phyloP scores from a whole-genome alignment of 2,888 invertebrate species.

The Anarsia innoxiella region DNA sequence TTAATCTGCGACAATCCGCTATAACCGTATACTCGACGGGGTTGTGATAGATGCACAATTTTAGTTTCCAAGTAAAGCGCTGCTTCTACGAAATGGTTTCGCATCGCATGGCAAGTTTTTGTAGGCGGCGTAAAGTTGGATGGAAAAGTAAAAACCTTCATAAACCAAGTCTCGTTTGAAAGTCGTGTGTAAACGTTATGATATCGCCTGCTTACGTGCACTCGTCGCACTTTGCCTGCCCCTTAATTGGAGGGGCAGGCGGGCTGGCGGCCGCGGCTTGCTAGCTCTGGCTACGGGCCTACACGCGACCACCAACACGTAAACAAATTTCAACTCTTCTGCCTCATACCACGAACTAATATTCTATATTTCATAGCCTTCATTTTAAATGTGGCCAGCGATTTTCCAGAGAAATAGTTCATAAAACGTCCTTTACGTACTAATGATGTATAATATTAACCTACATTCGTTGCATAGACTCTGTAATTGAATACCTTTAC shows the following conservation, averaged over 20 bases:
- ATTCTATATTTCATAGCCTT: constrained; percentile 32
- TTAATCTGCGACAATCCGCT: constrained; percentile 20
- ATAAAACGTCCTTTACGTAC: constrained; percentile 41
- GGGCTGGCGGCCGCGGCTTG: constrained; percentile 31
- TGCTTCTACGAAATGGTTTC: not conserved
- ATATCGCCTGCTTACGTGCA: constrained; percentile 62
- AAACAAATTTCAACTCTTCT: constrained; percentile 49
- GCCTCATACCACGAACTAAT: constrained; percentile 33
- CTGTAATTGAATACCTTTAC: constrained; percentile 4
- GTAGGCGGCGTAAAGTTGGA: constrained; percentile 18
- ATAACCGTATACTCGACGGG: constrained; percentile 4
- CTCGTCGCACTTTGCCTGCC: constrained; percentile 60
- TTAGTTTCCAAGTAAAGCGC: not conserved
- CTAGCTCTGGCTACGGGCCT: not conserved
- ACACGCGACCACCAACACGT: constrained; percentile 45
- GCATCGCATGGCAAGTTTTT: too few relatives aligned
- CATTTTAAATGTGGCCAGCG: constrained; percentile 46
- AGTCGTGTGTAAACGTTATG: constrained; percentile 59
- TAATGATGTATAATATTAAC: constrained; percentile 21
- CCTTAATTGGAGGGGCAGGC: constrained; percentile 64
- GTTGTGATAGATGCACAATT: not conserved
- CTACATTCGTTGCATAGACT: constrained; percentile 16
- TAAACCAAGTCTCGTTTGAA: constrained; percentile 30
- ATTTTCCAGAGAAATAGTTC: constrained; percentile 41
- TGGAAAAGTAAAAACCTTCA: constrained; percentile 40